Conservation (phyloP, 2,888 invertebrate species). For the Macrostomum cliftonense region DNA sequence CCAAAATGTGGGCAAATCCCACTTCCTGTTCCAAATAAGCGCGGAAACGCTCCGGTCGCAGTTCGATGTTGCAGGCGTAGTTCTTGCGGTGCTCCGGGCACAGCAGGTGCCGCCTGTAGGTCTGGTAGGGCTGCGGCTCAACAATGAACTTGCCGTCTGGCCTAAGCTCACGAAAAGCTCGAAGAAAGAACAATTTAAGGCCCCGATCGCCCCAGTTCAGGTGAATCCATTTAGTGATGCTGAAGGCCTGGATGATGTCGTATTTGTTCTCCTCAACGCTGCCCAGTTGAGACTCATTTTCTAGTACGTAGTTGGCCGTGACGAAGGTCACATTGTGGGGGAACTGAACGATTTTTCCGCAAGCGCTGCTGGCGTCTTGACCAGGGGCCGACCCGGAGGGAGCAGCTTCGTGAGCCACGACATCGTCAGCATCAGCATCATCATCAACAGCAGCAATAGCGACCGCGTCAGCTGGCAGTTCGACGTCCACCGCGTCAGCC, state of each 20-base stretch:
- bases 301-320: slow-evolving; percentile 64
- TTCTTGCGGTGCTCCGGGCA: no score
- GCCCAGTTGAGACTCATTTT: slow-evolving; percentile 60
- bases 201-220: slow-evolving; percentile 83
- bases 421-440: no score
- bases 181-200: slow-evolving; percentile 64
- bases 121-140: slow-evolving; percentile 76
- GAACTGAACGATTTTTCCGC: no score
- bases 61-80: no score
- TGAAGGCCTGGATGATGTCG: slow-evolving; percentile 73
- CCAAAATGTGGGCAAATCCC: neutral
- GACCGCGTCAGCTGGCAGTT: no score
- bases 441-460: no score
- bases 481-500: no score
- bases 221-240: slow-evolving; percentile 87
- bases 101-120: slow-evolving; percentile 45
- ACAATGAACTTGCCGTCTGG: slow-evolving; percentile 73
- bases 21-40: neutral
- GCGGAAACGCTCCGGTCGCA: no score
- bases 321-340: no score
- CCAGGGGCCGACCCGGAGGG: no score
- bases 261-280: slow-evolving; percentile 42
- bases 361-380: no score
- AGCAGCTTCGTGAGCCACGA: no score
- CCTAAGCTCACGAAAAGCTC: slow-evolving; percentile 65